phyloP scores from a whole-genome alignment of 2,888 invertebrate species.

The Strigamia maritima region DNA sequence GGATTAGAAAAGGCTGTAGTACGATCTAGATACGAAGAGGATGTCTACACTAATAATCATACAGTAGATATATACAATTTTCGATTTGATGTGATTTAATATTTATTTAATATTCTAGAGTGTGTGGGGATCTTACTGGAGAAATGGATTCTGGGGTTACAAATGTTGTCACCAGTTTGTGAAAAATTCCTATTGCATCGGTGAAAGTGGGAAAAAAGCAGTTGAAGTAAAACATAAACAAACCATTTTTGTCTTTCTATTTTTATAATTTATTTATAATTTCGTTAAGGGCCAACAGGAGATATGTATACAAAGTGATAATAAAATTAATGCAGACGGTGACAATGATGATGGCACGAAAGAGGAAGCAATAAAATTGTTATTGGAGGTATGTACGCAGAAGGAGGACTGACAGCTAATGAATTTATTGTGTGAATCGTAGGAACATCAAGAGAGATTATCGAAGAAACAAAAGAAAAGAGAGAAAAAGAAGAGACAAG shows the following conservation, averaged over 20 bases:
- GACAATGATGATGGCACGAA: conserved; percentile 42
- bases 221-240: conserved; percentile 43
- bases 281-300: not conserved
- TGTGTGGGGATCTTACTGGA: conserved; percentile 97
- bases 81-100: not conserved
- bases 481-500: conserved; percentile 42
- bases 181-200: conserved; percentile 79
- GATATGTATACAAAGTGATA: not conserved
- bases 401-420: not conserved
- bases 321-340: conserved; percentile 40
- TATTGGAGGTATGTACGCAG: conserved; percentile 42
- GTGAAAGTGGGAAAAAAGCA: conserved; percentile 63
- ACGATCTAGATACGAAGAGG: conserved; percentile 88
- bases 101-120: conserved; percentile 53
- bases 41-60: conserved; percentile 87
- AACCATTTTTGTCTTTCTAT: not conserved
- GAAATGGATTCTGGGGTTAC: conserved; percentile 89
- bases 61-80: conserved; percentile 54
- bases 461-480: conserved; percentile 44
- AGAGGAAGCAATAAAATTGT: conserved; percentile 46
- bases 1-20: conserved; percentile 86
- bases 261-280: not conserved
- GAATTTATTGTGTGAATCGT: conserved; percentile 37
- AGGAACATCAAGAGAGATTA: conserved; percentile 49
- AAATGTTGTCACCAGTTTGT: conserved; percentile 91